Evolutionary conservation across 1,140 invertebrate genomes (phyloP).

Genomic region (fruit fly (Drosophila melanogaster)): Release_6_plus_ISO1_MT NT_033777.3:4480501-4481000

Average conservation of each 20-base stretch:
- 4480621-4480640: too few species aligned
- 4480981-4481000: constrained; percentile 62
- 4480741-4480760: background rate
- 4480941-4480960: constrained; percentile 58
- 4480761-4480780: background rate
- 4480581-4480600: too few species aligned
- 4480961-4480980: constrained; percentile 66
- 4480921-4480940: constrained; percentile 16
- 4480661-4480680: too few species aligned
- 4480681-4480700: too few species aligned
- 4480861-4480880: background rate
- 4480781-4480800: background rate
- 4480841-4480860: background rate
- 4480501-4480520: too few species aligned
- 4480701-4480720: too few species aligned
- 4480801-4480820: background rate
- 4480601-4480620: too few species aligned
- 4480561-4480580: too few species aligned
- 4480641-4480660: too few species aligned
- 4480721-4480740: too few species aligned
- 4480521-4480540: too few species aligned
- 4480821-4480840: constrained; percentile 2
- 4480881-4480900: background rate
- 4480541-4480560: too few species aligned
- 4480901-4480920: background rate